Percentiles rank a stretch among this genome's conserved stretches.
Conservation (phyloP, 2,797 vertebrate genomes). For the Capromys pilorides region DNA sequence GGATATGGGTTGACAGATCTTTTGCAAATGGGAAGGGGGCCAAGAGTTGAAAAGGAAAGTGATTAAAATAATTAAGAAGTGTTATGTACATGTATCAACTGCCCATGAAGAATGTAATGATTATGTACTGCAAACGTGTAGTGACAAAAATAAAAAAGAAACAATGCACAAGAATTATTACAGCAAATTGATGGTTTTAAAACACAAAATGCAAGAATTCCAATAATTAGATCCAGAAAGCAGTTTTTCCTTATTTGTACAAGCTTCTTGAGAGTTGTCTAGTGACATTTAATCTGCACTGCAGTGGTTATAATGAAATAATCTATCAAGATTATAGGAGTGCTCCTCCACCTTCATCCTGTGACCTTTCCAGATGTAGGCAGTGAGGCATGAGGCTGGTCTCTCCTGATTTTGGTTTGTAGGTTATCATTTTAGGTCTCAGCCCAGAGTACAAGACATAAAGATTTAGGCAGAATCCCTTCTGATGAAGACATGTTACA, state of each 20-base stretch:
- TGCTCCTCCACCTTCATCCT: background rate
- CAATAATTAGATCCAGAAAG: background rate
- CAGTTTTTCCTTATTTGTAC: conserved; percentile 23
- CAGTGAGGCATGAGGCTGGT: background rate
- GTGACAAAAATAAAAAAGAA: background rate
- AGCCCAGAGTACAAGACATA: conserved; percentile 8
- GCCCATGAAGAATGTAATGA: background rate
- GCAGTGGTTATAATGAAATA: background rate
- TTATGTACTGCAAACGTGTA: background rate
- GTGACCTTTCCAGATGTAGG: background rate
- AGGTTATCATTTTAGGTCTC: conserved; percentile 39
- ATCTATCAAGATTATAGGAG: conserved; percentile 10
- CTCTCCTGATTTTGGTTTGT: conserved; percentile 11
- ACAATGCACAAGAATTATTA: conserved; percentile 4
- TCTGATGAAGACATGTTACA: background rate
- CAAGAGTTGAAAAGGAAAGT: background rate
- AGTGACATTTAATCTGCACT: conserved; percentile 20
- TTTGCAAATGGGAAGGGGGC: background rate
- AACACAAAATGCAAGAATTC: conserved; percentile 38
- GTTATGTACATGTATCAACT: background rate
- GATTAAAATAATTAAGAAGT: background rate
- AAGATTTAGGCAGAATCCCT: conserved; percentile 32
- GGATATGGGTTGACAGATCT: background rate
- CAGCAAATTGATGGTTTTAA: conserved; percentile 37
- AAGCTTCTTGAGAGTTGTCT: background rate